Percentiles rank a stretch among this genome's conserved stretches.
These are phyloP conservation scores for Atherinomorus stipes DNA, from an alignment of 2,113 vertebrate genomes.

Conservation along the genomic window DNA sequence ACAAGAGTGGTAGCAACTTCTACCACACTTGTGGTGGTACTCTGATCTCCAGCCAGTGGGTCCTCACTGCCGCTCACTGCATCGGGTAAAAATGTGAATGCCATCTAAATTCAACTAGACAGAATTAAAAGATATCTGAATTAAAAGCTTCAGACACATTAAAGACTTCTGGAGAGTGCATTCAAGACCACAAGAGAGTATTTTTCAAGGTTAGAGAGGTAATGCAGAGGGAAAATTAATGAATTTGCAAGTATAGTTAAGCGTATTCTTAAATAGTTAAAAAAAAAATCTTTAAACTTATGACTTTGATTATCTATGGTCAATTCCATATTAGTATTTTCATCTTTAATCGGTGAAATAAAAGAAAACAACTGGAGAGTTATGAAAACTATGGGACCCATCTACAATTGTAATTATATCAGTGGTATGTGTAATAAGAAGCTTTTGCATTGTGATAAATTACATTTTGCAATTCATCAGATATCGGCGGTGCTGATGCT, in stretches of 20 bases:
- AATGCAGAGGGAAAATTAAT: not conserved
- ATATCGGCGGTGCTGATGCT: slow-evolving; percentile 1
- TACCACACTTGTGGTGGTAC: slow-evolving; percentile 88
- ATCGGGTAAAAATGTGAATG: slow-evolving; percentile 74
- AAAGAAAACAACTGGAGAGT: not conserved
- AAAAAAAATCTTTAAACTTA: not conserved
- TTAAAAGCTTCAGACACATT: not conserved
- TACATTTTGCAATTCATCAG: not conserved
- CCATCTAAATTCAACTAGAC: not conserved
- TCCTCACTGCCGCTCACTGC: slow-evolving; percentile 93
- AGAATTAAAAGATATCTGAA: not conserved
- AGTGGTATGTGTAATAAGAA: not conserved
- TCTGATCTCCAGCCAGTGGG: slow-evolving; percentile 83
- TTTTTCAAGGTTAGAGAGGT: not conserved
- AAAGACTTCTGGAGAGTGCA: not conserved
- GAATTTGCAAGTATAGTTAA: not conserved
- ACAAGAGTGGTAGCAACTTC: slow-evolving; percentile 68
- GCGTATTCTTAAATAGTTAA: not conserved
- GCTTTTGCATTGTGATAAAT: not conserved
- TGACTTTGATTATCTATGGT: not conserved
- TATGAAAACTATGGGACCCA: too few species aligned
- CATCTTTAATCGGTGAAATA: not conserved
- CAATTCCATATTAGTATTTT: not conserved
- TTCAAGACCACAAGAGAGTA: not conserved
- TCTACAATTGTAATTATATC: not conserved